phyloP scores from a whole-genome alignment of 1,140 invertebrate species.

The Drosophila orosa region DNA sequence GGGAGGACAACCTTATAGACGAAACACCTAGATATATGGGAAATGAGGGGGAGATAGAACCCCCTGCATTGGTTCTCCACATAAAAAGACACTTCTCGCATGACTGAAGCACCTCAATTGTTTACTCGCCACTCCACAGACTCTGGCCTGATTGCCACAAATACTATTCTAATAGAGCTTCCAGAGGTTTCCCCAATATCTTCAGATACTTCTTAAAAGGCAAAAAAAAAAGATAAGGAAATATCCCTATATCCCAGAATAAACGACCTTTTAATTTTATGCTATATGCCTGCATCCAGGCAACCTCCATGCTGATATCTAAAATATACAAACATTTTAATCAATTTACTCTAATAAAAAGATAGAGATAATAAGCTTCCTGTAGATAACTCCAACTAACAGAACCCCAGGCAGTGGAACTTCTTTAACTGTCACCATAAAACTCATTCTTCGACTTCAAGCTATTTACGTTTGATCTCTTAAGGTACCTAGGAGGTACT shows the following conservation, averaged over 20 bases:
- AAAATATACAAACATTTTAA: background rate
- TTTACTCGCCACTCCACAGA: slow-evolving; percentile 7
- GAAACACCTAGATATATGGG: background rate
- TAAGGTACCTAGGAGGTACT: background rate
- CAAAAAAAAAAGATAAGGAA: background rate
- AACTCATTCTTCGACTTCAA: background rate
- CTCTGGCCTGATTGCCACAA: background rate
- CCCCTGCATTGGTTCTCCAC: background rate
- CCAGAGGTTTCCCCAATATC: too few species aligned
- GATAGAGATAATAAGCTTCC: slow-evolving; percentile 4
- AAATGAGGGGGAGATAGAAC: background rate
- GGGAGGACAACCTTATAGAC: slow-evolving; percentile 19
- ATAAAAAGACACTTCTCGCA: slow-evolving; percentile 5
- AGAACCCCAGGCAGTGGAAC: background rate
- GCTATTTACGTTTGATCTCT: background rate
- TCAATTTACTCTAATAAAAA: background rate
- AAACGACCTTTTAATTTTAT: too few species aligned
- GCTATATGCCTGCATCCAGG: background rate
- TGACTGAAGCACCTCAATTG: background rate
- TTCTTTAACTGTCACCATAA: background rate
- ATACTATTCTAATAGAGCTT: background rate
- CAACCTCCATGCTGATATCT: background rate
- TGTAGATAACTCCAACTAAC: background rate
- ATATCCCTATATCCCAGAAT: background rate
- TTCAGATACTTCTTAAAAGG: background rate